These are phyloP conservation scores for Sinelater perroti DNA, from an alignment of 2,888 invertebrate genomes.

Conservation along the genomic window DNA sequence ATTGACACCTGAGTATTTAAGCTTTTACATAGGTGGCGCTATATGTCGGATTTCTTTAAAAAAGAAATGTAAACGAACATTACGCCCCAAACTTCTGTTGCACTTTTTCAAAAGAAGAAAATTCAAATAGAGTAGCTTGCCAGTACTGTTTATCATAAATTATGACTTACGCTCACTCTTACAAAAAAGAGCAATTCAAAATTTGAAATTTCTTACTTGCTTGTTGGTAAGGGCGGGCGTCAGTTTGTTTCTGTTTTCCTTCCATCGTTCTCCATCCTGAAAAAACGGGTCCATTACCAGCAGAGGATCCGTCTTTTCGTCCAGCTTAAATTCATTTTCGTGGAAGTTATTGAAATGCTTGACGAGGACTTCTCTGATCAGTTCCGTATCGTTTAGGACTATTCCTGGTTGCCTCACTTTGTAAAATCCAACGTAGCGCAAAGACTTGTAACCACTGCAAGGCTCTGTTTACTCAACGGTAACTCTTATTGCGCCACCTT, in stretches of 20 bases:
- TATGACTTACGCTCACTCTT: no score
- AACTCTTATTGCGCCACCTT: conserved; percentile 28
- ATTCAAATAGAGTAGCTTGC: no score
- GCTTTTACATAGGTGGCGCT: no score
- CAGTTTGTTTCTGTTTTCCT: conserved; percentile 60
- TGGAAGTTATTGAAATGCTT: conserved; percentile 55
- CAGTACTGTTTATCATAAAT: no score
- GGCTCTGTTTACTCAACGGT: conserved; percentile 32
- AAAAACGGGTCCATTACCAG: conserved; percentile 61
- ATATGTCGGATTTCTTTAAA: no score
- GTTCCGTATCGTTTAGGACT: conserved; percentile 52
- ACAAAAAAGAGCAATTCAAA: conserved; percentile 28
- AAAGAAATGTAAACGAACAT: no score
- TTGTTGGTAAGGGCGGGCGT: conserved; percentile 63
- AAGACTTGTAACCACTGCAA: conserved; percentile 50
- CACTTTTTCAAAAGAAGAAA: no score
- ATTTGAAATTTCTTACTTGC: conserved; percentile 52
- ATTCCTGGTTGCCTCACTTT: conserved; percentile 49
- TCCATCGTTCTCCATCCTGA: conserved; percentile 62
- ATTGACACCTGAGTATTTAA: no score
- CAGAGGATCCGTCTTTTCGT: conserved; percentile 60
- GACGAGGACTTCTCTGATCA: conserved; percentile 50
- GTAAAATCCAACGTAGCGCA: conserved; percentile 53
- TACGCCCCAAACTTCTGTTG: no score
- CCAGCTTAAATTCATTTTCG: conserved; percentile 53